Conservation (phyloP, 2,113 vertebrate species). For the Tachysurus fulvidraco region DNA sequence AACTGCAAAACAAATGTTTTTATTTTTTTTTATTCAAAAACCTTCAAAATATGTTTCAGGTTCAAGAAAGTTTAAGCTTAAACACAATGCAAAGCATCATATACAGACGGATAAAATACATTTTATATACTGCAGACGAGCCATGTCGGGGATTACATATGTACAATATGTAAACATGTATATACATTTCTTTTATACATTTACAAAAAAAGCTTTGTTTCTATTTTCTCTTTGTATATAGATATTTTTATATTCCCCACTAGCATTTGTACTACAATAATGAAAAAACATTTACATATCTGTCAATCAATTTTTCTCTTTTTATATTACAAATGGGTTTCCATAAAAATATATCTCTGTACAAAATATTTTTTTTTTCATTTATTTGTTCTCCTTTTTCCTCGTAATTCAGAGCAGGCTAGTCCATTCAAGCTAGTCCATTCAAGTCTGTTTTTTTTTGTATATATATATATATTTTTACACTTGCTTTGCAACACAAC, state of each 20-base stretch:
- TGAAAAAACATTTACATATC: constrained; percentile 93
- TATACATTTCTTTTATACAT: constrained; percentile 96
- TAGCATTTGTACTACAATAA: constrained; percentile 95
- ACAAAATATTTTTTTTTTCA: constrained; percentile 82
- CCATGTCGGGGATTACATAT: constrained; percentile 94
- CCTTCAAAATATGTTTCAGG: constrained; percentile 99
- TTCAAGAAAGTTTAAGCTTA: constrained; percentile 94
- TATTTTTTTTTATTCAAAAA: constrained; percentile 97
- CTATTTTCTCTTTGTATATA: constrained; percentile 76
- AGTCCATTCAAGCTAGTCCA: constrained; percentile 60
- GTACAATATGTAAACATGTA: constrained; percentile 97
- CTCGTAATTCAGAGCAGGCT: constrained; percentile 42
- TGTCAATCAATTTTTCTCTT: constrained; percentile 77
- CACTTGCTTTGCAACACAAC: constrained; percentile 42
- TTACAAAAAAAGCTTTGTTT: constrained; percentile 80
- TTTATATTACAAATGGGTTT: constrained; percentile 98
- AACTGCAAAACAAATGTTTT: constrained; percentile 70
- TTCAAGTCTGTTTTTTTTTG: constrained; percentile 47
- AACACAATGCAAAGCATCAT: constrained; percentile 97
- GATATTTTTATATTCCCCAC: constrained; percentile 79
- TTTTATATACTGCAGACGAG: constrained; percentile 97
- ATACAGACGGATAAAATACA: constrained; percentile 99
- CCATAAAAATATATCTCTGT: constrained; percentile 99
- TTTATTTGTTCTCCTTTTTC: constrained; percentile 67
- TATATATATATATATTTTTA: constrained; percentile 21